phyloP scores from a whole-genome alignment of 2,113 vertebrate species.

The Hippocampus abdominalis region DNA sequence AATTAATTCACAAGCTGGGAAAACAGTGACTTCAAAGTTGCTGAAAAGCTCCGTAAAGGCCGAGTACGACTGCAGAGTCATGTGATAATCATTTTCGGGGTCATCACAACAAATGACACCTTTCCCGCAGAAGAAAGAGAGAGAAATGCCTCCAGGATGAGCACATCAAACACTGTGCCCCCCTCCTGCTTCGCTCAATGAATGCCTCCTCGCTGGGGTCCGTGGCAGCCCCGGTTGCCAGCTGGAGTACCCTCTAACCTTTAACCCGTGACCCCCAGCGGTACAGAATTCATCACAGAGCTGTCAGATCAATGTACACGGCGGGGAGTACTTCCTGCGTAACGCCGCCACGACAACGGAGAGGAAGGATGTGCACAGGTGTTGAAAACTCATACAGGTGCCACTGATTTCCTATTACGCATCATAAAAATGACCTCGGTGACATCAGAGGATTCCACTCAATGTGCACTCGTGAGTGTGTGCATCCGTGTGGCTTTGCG shows the following conservation, averaged over 20 bases:
- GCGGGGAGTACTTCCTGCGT: slow-evolving; percentile 36
- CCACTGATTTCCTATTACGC: slow-evolving; percentile 24
- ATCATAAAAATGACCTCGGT: not conserved
- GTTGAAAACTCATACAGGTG: slow-evolving; percentile 48
- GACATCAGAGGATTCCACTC: slow-evolving; percentile 5
- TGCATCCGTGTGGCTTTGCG: slow-evolving; percentile 52
- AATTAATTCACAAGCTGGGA: not conserved
- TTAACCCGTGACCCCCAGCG: slow-evolving; percentile 53
- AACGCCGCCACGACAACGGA: slow-evolving; percentile 17
- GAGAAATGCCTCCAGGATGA: slow-evolving; percentile 19
- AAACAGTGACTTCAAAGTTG: slow-evolving; percentile 12
- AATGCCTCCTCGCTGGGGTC: slow-evolving; percentile 69
- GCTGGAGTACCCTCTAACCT: slow-evolving; percentile 74
- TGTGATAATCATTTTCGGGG: slow-evolving; percentile 1
- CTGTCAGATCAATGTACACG: slow-evolving; percentile 27
- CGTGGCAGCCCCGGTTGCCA: slow-evolving; percentile 67
- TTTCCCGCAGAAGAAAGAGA: not conserved
- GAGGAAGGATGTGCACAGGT: slow-evolving; percentile 24
- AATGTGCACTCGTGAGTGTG: slow-evolving; percentile 13
- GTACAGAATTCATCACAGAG: slow-evolving; percentile 51
- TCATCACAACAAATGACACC: slow-evolving; percentile 6
- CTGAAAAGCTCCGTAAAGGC: not conserved
- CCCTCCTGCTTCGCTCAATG: slow-evolving; percentile 48
- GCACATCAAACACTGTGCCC: slow-evolving; percentile 39
- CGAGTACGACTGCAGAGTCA: not conserved